Percentiles rank a stretch among this genome's conserved stretches.
Evolutionary conservation across 2,888 invertebrate species (phyloP).

Genomic region (Netelia fuscicornis): DNA sequence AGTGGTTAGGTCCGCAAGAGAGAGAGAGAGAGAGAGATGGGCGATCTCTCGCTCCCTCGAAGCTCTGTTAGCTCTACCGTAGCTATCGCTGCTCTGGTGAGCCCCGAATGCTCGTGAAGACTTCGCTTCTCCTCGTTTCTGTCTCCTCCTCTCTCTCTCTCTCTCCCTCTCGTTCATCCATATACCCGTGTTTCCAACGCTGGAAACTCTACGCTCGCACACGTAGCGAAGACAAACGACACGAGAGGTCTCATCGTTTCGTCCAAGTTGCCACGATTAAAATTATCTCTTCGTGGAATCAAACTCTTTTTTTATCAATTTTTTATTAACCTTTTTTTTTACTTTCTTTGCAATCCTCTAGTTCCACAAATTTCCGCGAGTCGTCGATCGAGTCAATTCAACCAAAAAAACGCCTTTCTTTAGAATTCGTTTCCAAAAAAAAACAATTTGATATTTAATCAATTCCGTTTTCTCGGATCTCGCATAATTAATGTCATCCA

Average conservation of each 20-base stretch:
- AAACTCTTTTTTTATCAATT: background rate
- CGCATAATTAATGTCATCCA: background rate
- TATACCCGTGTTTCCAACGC: background rate
- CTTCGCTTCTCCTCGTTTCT: too few relatives aligned
- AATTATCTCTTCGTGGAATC: constrained; percentile 35
- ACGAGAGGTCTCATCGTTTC: background rate
- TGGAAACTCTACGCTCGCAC: background rate
- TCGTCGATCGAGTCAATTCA: background rate
- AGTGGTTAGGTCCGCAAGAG: constrained; percentile 25
- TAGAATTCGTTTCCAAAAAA: background rate
- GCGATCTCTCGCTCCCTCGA: constrained; percentile 13
- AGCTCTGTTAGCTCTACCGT: constrained; percentile 12
- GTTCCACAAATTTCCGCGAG: too few relatives aligned
- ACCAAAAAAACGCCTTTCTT: background rate
- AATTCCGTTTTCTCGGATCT: background rate
- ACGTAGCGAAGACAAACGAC: constrained; percentile 20
- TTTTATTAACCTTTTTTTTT: background rate
- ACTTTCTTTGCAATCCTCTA: background rate
- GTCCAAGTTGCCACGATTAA: constrained; percentile 33
- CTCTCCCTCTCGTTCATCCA: background rate
- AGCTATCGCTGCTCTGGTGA: background rate
- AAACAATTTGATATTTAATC: background rate
- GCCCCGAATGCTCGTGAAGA: constrained; percentile 21
- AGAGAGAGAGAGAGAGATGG: too few relatives aligned
- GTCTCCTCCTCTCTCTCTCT: background rate